Evolutionary conservation across 2,797 vertebrate genomes (phyloP).

Genomic region (Falco peregrinus): DNA sequence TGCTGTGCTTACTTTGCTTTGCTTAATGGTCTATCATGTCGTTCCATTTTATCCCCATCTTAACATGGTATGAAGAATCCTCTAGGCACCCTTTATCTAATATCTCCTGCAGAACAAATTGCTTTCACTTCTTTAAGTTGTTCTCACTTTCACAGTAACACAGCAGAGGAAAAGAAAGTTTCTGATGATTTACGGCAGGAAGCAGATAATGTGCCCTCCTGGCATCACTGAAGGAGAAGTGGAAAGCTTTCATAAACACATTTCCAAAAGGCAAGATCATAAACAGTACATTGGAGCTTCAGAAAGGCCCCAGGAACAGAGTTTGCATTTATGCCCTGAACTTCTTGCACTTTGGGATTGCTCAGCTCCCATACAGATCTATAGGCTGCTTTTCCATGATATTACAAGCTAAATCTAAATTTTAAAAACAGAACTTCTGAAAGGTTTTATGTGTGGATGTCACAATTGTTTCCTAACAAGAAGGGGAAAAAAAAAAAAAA

Average conservation of each 20-base stretch:
- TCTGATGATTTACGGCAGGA: constrained; percentile 18
- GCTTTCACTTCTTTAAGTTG: constrained; percentile 21
- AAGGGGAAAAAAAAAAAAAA: not conserved
- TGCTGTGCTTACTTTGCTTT: constrained; percentile 29
- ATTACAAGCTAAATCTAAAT: not conserved
- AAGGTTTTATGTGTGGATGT: not conserved
- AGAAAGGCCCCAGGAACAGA: not conserved
- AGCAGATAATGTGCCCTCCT: not conserved
- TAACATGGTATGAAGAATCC: constrained; percentile 3
- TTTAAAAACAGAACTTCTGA: not conserved
- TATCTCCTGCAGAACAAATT: constrained; percentile 30
- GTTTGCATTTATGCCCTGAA: not conserved
- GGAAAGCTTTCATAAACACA: constrained; percentile 13
- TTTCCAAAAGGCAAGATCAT: not conserved
- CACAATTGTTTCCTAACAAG: not conserved
- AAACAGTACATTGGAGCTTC: not conserved
- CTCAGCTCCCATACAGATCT: not conserved
- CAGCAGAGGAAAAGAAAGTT: constrained; percentile 18
- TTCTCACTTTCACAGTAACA: constrained; percentile 36
- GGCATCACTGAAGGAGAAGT: not conserved
- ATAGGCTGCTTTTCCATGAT: not conserved
- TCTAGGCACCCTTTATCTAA: constrained; percentile 18
- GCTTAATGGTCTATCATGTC: not conserved
- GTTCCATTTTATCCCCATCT: constrained; percentile 25
- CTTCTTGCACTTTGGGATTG: not conserved